phyloP scores from a whole-genome alignment of 1,140 invertebrate genomes.

The Temnothorax nylanderi region DNA sequence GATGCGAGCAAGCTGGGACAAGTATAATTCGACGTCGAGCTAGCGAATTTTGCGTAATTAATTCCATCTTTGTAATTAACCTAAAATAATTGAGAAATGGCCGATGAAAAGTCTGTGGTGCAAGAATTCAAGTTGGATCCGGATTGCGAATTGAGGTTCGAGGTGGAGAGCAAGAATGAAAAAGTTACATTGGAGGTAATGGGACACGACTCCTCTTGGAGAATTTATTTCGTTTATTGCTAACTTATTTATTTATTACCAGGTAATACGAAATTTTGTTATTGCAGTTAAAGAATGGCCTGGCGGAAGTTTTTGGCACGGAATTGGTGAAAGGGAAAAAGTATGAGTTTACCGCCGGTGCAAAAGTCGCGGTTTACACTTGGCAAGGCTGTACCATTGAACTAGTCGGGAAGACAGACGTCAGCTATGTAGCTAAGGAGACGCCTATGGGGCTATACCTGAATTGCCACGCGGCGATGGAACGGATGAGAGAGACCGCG shows the following conservation, averaged over 20 bases:
- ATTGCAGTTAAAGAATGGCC: conserved; percentile 92
- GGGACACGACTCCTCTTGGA: conserved; percentile 17
- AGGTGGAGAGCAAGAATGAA: conserved; percentile 95
- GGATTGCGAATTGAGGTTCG: conserved; percentile 96
- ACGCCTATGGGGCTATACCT: conserved; percentile 98
- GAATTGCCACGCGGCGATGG: conserved; percentile 97
- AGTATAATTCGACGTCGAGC: background rate
- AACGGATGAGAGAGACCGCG: conserved; percentile 94
- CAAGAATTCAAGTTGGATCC: conserved; percentile 95
- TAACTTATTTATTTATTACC: conserved; percentile 5
- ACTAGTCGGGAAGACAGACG: conserved; percentile 94
- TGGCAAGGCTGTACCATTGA: conserved; percentile 97
- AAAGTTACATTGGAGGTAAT: conserved; percentile 93
- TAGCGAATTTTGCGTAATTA: background rate
- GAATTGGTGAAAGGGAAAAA: conserved; percentile 97
- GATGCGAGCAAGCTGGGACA: background rate
- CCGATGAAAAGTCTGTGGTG: conserved; percentile 78
- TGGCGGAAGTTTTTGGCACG: conserved; percentile 98
- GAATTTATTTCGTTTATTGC: background rate
- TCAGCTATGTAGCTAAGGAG: conserved; percentile 97
- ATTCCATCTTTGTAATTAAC: conserved; percentile 7
- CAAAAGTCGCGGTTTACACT: conserved; percentile 98
- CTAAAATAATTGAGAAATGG: conserved; percentile 70
- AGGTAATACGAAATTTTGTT: conserved; percentile 8
- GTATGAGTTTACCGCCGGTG: conserved; percentile 95